These are phyloP conservation scores for Ctenochaetus hawaiiensis DNA, from an alignment of 2,797 vertebrate species.

Conservation along the genomic window DNA sequence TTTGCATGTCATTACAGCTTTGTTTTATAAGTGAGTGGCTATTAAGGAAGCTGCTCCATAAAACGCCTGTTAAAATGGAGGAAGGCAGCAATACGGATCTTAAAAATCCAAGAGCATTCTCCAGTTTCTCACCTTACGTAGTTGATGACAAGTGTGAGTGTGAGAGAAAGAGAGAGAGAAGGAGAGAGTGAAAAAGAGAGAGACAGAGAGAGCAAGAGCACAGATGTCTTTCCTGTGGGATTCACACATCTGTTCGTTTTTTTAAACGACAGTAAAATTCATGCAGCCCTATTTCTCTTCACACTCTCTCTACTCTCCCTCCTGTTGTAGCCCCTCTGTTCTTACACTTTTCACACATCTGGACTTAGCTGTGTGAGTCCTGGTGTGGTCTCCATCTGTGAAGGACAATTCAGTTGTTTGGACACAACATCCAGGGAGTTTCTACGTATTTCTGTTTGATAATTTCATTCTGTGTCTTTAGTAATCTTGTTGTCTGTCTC, in stretches of 20 bases:
- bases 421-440: slow-evolving; percentile 53
- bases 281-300: slow-evolving; percentile 87
- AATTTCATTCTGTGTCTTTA: slow-evolving; percentile 34
- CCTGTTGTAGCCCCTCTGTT: slow-evolving; percentile 76
- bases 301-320: slow-evolving; percentile 73
- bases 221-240: slow-evolving; percentile 91
- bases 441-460: slow-evolving; percentile 21
- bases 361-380: slow-evolving; percentile 77
- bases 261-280: slow-evolving; percentile 91
- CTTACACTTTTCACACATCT: slow-evolving; percentile 85
- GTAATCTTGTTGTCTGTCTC: not conserved
- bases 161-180: not conserved
- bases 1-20: slow-evolving; percentile 87
- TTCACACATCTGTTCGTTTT: slow-evolving; percentile 91
- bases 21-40: slow-evolving; percentile 86
- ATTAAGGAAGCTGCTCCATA: slow-evolving; percentile 85
- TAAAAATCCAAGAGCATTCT: slow-evolving; percentile 80
- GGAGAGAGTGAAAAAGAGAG: no score
- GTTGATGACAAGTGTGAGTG: slow-evolving; percentile 59
- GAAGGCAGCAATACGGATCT: slow-evolving; percentile 81
- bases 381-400: slow-evolving; percentile 87
- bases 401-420: slow-evolving; percentile 83
- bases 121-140: slow-evolving; percentile 74
- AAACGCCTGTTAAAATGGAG: slow-evolving; percentile 84
- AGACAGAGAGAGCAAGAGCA: slow-evolving; percentile 56